These are phyloP conservation scores for Hyposmocoma kahamanoa DNA, from an alignment of 1,140 invertebrate species.

Conservation along the genomic window DNA sequence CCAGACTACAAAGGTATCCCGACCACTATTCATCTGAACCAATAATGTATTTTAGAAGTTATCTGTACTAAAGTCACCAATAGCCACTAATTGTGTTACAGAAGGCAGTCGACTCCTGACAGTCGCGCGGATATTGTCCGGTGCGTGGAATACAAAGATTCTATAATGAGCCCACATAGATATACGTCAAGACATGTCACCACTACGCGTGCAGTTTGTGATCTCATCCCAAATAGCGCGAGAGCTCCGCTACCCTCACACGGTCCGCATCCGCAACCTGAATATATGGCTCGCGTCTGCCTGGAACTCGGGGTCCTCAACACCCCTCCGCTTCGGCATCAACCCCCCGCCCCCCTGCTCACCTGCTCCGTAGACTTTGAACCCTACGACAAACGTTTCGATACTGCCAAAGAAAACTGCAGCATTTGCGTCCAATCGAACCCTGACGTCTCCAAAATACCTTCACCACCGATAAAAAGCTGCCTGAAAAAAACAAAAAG, in stretches of 20 bases:
- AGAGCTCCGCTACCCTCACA: background rate
- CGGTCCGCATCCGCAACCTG: constrained; percentile 33
- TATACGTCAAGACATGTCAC: constrained; percentile 33
- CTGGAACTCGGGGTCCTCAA: constrained; percentile 56
- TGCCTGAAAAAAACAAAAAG: constrained; percentile 63
- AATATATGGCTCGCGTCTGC: constrained; percentile 57
- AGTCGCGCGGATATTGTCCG: constrained; percentile 67
- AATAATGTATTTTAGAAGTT: too few species aligned
- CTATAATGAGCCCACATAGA: constrained; percentile 37
- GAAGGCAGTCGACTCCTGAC: constrained; percentile 52
- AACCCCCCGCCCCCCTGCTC: constrained; percentile 36
- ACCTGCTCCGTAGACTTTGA: constrained; percentile 58
- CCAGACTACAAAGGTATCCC: constrained; percentile 12
- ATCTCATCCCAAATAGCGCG: constrained; percentile 49
- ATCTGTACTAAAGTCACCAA: too few species aligned
- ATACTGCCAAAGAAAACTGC: constrained; percentile 53
- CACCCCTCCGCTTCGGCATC: constrained; percentile 30
- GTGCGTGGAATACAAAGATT: constrained; percentile 62
- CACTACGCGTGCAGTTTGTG: constrained; percentile 53
- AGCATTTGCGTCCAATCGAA: constrained; percentile 60
- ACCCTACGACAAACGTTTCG: constrained; percentile 45
- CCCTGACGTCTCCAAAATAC: constrained; percentile 56
- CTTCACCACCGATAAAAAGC: constrained; percentile 60
- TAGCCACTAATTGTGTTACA: too few species aligned
- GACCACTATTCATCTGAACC: too few species aligned